A percentile compares a stretch with the other conserved stretches of the same genome.
Conservation (phyloP, 2,888 invertebrate species). For the Erpobdella octoculata region DNA sequence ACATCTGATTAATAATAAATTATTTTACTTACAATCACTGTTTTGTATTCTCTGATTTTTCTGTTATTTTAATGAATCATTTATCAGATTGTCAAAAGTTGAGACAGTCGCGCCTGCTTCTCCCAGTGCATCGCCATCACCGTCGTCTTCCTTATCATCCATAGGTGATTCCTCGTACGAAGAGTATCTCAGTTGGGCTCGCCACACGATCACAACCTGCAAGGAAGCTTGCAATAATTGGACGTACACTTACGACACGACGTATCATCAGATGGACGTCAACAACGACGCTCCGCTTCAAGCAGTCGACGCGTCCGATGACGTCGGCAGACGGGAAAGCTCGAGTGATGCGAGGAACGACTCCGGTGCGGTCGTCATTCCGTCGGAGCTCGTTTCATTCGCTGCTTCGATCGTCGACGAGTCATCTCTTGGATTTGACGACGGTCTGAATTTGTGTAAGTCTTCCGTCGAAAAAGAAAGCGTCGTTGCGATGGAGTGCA, state of each 20-base stretch:
- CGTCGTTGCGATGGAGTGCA: too few relatives aligned
- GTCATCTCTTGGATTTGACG: too few relatives aligned
- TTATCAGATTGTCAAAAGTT: background rate
- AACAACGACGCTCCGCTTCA: background rate
- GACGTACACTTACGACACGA: conserved; percentile 71
- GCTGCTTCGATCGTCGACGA: too few relatives aligned
- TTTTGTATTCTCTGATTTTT: too few relatives aligned
- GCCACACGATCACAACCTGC: conserved; percentile 68
- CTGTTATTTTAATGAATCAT: too few relatives aligned
- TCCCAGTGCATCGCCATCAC: background rate
- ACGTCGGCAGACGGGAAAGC: background rate
- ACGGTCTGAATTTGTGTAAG: background rate
- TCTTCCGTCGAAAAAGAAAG: too few relatives aligned
- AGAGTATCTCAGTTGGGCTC: conserved; percentile 72
- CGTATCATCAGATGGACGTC: conserved; percentile 36
- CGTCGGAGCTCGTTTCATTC: background rate
- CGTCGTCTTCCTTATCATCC: background rate
- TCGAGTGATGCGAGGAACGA: background rate
- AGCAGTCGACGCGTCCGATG: background rate
- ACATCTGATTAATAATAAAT: background rate
- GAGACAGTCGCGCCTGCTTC: background rate
- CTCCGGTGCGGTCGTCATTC: background rate
- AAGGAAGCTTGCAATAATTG: conserved; percentile 68
- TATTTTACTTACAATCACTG: background rate
- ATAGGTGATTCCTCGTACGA: conserved; percentile 45